Percentiles rank a stretch among this genome's conserved stretches.
Evolutionary conservation across 2,113 vertebrate species (phyloP).

Genomic region (Scatophagus argus): DNA sequence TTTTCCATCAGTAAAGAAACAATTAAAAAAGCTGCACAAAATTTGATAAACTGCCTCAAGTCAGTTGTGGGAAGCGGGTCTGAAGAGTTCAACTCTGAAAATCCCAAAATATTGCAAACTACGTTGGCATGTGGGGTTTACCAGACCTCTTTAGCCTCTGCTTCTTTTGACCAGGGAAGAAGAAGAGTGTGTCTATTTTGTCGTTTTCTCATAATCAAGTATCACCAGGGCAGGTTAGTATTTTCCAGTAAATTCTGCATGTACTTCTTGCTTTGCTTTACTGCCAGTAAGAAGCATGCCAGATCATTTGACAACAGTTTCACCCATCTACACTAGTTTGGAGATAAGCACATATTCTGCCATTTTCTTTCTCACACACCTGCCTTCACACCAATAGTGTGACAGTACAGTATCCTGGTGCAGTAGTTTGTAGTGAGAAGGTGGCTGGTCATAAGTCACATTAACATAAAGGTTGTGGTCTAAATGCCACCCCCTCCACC

Average conservation of each 20-base stretch:
- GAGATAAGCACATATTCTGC: not conserved
- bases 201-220: too few relatives aligned
- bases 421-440: not conserved
- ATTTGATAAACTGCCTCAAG: not conserved
- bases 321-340: not conserved
- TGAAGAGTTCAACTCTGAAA: too few relatives aligned
- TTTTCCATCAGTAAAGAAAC: not conserved
- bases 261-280: too few relatives aligned
- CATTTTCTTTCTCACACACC: not conserved
- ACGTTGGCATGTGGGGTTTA: too few relatives aligned
- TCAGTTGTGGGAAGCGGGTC: not conserved
- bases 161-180: too few relatives aligned
- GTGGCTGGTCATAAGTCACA: conserved; percentile 37
- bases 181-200: not conserved
- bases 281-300: too few relatives aligned
- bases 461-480: not conserved
- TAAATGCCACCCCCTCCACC: conserved; percentile 11
- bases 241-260: too few relatives aligned
- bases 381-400: not conserved
- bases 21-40: not conserved
- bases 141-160: too few relatives aligned
- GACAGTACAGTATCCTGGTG: not conserved
- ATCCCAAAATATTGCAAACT: too few relatives aligned
- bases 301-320: not conserved
- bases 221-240: too few relatives aligned